Percentiles rank a stretch among this genome's conserved stretches.
Conservation (phyloP, 2,797 vertebrate species). For the Centropyge bicolor region DNA sequence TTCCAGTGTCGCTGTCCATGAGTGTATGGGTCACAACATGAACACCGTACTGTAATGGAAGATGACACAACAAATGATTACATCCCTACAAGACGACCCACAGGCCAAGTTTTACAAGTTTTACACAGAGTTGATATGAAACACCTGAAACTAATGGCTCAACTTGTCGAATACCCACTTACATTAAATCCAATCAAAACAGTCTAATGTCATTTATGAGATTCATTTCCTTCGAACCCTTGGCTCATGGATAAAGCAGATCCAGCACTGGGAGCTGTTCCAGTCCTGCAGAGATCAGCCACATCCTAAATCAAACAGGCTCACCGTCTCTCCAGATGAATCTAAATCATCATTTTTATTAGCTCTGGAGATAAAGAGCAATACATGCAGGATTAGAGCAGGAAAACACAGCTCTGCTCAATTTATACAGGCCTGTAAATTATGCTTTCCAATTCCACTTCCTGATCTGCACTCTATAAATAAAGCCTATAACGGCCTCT, state of each 20-base stretch:
- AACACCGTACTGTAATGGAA: neutral
- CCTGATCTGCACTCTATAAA: conserved; percentile 58
- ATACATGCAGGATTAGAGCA: conserved; percentile 63
- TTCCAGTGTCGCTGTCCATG: neutral
- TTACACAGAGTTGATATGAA: neutral
- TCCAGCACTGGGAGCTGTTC: conserved; percentile 23
- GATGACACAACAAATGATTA: neutral
- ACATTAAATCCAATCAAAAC: conserved; percentile 6
- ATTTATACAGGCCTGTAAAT: conserved; percentile 64
- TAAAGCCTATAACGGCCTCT: conserved; percentile 37
- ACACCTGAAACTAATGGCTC: neutral
- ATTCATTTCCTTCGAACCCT: conserved; percentile 18
- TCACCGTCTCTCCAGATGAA: conserved; percentile 52
- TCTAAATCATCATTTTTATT: conserved; percentile 55
- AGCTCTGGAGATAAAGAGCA: conserved; percentile 52
- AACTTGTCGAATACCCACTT: neutral
- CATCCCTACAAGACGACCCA: neutral
- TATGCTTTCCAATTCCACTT: conserved; percentile 18
- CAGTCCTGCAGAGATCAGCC: conserved; percentile 52
- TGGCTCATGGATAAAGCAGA: neutral
- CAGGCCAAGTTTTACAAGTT: neutral
- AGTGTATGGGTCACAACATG: neutral
- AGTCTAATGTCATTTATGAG: neutral
- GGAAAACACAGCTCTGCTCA: conserved; percentile 48
- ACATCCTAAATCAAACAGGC: conserved; percentile 73